These are phyloP conservation scores for Pygocentrus nattereri DNA, from an alignment of 2,797 vertebrate genomes.

Conservation along the genomic window DNA sequence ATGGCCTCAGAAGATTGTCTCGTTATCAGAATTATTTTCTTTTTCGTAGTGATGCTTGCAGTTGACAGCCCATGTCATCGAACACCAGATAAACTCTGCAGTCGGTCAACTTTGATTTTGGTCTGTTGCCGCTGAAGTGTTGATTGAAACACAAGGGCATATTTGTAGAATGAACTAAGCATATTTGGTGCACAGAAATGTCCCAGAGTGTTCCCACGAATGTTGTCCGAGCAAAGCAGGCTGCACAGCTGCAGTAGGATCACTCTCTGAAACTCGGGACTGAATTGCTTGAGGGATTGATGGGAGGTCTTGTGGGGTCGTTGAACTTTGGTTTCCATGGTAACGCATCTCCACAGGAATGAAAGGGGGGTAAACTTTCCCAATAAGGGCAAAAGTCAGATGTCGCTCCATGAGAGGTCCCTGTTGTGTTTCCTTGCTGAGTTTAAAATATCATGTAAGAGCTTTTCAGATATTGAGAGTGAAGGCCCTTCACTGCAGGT, in stretches of 20 bases:
- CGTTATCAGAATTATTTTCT: not conserved
- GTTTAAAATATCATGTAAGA: not conserved
- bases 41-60: not conserved
- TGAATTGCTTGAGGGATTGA: slow-evolving; percentile 1
- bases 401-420: not conserved
- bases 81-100: not conserved
- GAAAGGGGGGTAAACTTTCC: not conserved
- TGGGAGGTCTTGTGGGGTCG: slow-evolving; percentile 32
- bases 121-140: slow-evolving; percentile 4
- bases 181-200: not conserved
- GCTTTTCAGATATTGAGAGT: not conserved
- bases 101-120: not conserved
- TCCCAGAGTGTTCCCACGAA: slow-evolving; percentile 25
- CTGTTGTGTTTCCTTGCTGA: not conserved
- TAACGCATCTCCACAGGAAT: slow-evolving; percentile 58
- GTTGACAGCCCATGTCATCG: not conserved
- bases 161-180: not conserved
- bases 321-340: slow-evolving; percentile 52
- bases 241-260: slow-evolving; percentile 27
- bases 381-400: slow-evolving; percentile 18
- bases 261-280: not conserved
- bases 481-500: too few relatives aligned
- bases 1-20: not conserved
- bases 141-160: not conserved
- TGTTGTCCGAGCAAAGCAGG: not conserved